Base-by-base conservation (phyloP, 1,140 invertebrate genomes). In the Zeugodacus cucurbitae region DNA sequence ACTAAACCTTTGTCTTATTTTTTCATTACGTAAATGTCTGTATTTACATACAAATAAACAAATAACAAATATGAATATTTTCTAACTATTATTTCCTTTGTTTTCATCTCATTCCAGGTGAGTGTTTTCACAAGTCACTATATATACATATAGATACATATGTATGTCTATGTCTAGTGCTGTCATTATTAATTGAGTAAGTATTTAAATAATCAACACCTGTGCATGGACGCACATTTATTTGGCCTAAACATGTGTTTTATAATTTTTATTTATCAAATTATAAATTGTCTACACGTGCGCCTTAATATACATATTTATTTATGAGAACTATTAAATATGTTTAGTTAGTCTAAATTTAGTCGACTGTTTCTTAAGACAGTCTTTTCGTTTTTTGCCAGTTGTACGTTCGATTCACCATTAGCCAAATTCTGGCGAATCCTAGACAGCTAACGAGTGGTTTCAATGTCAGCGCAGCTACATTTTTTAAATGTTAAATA, bases 31-130 rank as follows among this genome's bases (percentile, higher is more conserved):
- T n/a, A 59, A 59, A 59, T n/a, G n/a, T 20, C 29, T 64, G 34
- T 70, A 4, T 22, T 37, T 70, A 29, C 67, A 5, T 20, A 70
- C 32, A 74, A 74, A 74, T 20, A 74, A 74, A 41, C 1, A 37
- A 20, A 10, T 78, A 26, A 32, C 17, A 29, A 57, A 57, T 85
- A 32, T 44, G 22, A 58, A 59, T 11, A 26, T 59, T 58, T 11
- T 59, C 26, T 58, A 86, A 57, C 29, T 59, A 86, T 41, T 34
- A 82, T 32, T 82, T 48, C 5, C 5, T 86, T 26, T 85, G 10
- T 57, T 85, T 85, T 54, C 2, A 11, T 86, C 20, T 86, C 32
- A 37, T 86, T 86, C 17, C 54, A 86, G 85, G 85, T 86, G 29
- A 86, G 85, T 86, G 29, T 20, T 59, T 58, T 58, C 6, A 41